These are phyloP conservation scores for Antechinus flavipes DNA, from an alignment of 2,113 vertebrate species.

Conservation along the genomic window DNA sequence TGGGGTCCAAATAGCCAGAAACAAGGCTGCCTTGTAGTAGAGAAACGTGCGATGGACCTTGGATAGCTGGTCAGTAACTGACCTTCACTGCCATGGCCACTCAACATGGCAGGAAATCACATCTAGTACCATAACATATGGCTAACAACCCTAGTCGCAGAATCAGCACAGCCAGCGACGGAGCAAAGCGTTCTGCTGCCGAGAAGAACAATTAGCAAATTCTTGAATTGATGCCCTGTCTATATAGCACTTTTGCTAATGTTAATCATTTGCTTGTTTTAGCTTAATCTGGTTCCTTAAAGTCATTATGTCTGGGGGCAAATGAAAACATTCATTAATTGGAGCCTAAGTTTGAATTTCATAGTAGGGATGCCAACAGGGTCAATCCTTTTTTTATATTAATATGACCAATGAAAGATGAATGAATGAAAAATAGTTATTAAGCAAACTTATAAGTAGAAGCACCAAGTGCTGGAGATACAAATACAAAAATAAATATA, in stretches of 20 bases:
- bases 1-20: background rate
- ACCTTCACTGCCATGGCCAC: background rate
- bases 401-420: background rate
- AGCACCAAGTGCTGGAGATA: background rate
- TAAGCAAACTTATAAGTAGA: background rate
- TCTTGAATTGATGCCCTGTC: background rate
- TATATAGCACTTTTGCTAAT: background rate
- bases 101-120: background rate
- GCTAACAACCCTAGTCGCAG: background rate
- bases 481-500: background rate
- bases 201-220: background rate
- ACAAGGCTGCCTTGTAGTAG: background rate
- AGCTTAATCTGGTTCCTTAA: background rate
- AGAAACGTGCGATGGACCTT: background rate
- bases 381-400: background rate
- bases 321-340: background rate
- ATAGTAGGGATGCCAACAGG: accelerated
- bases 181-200: background rate
- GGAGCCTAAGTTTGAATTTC: background rate
- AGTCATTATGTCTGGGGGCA: background rate
- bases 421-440: background rate
- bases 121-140: background rate
- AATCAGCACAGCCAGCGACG: background rate
- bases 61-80: background rate
- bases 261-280: background rate